Evolutionary conservation across 2,113 vertebrate species (phyloP), one percentile per base, ranked within the genome.

Genomic region (Myodes glareolus): DNA sequence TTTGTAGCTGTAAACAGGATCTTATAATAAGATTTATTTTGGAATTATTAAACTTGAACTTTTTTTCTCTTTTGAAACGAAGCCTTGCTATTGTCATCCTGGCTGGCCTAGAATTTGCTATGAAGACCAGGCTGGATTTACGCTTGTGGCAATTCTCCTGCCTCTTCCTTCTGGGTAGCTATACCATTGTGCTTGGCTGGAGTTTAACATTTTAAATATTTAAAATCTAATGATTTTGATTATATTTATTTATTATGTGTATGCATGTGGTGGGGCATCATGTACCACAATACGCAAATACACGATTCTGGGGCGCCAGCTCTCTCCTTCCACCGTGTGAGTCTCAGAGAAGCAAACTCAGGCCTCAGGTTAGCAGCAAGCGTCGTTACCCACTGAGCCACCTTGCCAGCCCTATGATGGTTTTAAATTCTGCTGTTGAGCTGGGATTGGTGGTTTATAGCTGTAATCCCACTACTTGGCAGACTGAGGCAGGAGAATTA

Each of bases 1-100:
- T 82, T 45, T 76, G 12, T 91, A 58, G 45, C 78, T 73, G 39
- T 45, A 90, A 39, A 65, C 13, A 21, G 76, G 27, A 5, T n/a
- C n/a, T 58, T 95, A 31, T 78, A 89, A 63, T 70, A 90, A 81
- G 70, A 58, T 80, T 80, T 47, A 88, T 27, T 96, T 82, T 61
- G 29, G 29, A 77, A 84, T 88, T 65, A 19, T n/a, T 31, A 45
- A 58, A 63, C 58, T 63, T 63, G 55, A 84, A 63, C 23, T 25
- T 82, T 63, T 55, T 61, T 58, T n/a, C 33, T 5, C 50, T 87
- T 68, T 87, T 47, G 63, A 36, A 31, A 87, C 31, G 72, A 36
- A 33, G 33, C 45, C 67, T 87, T 67, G 31, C 65, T 27, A n/a
- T 70, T 84, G 31, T 50, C 21, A 68, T 14, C 45, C 42, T 16